Evolutionary conservation across 2,888 invertebrate genomes (phyloP), one percentile per base, ranked within the genome.

Genomic region (Furcula furcula): DNA sequence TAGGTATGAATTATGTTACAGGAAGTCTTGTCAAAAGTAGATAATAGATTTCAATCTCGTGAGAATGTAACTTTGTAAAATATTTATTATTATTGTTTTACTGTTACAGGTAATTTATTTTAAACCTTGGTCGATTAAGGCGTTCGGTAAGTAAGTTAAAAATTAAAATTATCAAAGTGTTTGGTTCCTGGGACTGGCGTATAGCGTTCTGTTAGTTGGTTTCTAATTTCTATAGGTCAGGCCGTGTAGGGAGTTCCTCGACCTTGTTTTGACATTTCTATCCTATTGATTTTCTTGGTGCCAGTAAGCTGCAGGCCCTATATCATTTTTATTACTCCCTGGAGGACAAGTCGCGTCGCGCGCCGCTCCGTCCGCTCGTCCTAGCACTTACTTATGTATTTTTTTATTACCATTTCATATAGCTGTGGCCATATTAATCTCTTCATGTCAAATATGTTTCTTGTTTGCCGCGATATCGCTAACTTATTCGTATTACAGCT

Each of bases 271-370:
- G 74, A 75, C 74, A 75, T 77, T 76, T 80, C 53, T 62, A 58
- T 60, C 23, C 50, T 63, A 81, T 79, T 73, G 81, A 77, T 78
- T 75, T 69, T 70, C 51, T 58, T 56, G 58, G 52, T 48, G 59
- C 57, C 69, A 67, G 63, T 61, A 56, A 55, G 66, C 60, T 65
- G 67, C 65, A 70, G 59, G 61, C 59, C 61, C 59, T 80, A 71
- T 73, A 80, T 81, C 77, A 80, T 74, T 78, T 77, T 76, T 80
- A 79, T 79, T 59, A 63, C 64, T 70, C 80, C 70, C 77, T 40
- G 26, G 76, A 60, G 80, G 63, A 61, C 55, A 46, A 38, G 57
- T 59, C 56, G 57, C 62, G 63, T 66, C 66, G 65, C 65, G 63
- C 57, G 65, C 65, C 66, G 65, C 60, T 64, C 61, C 67, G 68